Conservation (phyloP, 2,888 invertebrate species). For the Tachina lurida region DNA sequence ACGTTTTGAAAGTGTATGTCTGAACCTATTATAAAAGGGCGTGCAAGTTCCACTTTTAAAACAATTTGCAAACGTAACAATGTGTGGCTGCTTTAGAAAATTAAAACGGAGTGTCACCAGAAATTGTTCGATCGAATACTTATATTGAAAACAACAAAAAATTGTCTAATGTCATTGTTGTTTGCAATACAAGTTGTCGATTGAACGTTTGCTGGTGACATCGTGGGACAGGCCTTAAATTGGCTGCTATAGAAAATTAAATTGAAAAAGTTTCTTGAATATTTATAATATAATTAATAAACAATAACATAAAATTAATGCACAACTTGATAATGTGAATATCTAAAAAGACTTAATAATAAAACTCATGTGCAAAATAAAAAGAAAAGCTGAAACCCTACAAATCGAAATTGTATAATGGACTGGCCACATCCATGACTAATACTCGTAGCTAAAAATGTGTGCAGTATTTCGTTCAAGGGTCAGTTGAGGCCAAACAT, state of each 20-base stretch:
- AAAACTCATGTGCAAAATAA: background rate
- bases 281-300: slow-evolving; percentile 22
- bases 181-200: too few species aligned
- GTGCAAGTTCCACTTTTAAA: too few species aligned
- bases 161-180: too few species aligned
- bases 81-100: slow-evolving; percentile 8
- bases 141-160: too few species aligned
- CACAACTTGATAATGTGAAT: too few species aligned
- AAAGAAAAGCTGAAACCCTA: slow-evolving; percentile 29
- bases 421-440: background rate
- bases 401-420: background rate
- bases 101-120: too few species aligned
- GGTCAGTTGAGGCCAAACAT: slow-evolving; percentile 58
- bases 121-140: too few species aligned
- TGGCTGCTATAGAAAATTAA: slow-evolving; percentile 5
- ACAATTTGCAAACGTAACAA: too few species aligned
- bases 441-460: slow-evolving; percentile 13
- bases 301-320: background rate
- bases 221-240: too few species aligned
- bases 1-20: too few species aligned
- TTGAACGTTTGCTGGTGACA: too few species aligned
- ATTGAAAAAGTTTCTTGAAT: background rate
- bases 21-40: too few species aligned
- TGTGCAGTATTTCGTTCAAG: slow-evolving; percentile 24
- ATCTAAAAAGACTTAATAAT: background rate